Conservation (phyloP, 2,888 invertebrate species). For the Bursaphelenchus okinawaensis region DNA sequence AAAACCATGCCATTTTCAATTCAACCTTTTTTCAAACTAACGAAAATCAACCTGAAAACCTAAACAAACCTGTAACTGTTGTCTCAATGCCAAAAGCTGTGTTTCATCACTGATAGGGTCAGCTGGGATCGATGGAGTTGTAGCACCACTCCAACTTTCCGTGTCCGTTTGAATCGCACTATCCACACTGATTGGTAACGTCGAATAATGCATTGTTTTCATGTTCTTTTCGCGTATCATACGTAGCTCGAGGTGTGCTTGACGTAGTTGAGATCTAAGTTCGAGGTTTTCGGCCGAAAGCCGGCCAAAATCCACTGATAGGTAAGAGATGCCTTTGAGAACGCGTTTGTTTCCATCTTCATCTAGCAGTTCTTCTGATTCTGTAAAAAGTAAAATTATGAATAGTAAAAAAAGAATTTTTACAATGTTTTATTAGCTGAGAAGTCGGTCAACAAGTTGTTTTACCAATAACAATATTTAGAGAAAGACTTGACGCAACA, state of each 20-base stretch:
- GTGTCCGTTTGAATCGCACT: conserved; percentile 14
- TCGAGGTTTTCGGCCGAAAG: conserved; percentile 46
- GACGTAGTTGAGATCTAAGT: conserved; percentile 36
- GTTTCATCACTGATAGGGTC: conserved; percentile 17
- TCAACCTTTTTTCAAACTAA: not conserved
- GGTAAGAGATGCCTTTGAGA: conserved; percentile 51
- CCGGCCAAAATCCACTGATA: conserved; percentile 48
- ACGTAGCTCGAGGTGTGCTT: conserved; percentile 17
- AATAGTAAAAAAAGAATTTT: conserved; percentile 1
- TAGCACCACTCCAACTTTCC: conserved; percentile 9
- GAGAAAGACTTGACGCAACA: not conserved
- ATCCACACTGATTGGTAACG: conserved; percentile 17
- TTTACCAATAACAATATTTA: conserved; percentile 1
- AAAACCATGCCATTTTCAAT: no score
- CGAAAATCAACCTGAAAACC: not conserved
- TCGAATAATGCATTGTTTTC: conserved; percentile 7
- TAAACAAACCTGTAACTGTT: conserved; percentile 4
- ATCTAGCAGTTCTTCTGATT: not conserved
- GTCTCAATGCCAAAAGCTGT: not conserved
- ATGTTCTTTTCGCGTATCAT: not conserved
- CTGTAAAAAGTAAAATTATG: not conserved
- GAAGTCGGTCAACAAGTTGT: not conserved
- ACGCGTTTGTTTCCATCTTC: conserved; percentile 26
- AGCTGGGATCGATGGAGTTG: conserved; percentile 16
- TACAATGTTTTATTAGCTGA: not conserved